phyloP scores from a whole-genome alignment of 2,888 invertebrate genomes.

The Salticus scenicus region DNA sequence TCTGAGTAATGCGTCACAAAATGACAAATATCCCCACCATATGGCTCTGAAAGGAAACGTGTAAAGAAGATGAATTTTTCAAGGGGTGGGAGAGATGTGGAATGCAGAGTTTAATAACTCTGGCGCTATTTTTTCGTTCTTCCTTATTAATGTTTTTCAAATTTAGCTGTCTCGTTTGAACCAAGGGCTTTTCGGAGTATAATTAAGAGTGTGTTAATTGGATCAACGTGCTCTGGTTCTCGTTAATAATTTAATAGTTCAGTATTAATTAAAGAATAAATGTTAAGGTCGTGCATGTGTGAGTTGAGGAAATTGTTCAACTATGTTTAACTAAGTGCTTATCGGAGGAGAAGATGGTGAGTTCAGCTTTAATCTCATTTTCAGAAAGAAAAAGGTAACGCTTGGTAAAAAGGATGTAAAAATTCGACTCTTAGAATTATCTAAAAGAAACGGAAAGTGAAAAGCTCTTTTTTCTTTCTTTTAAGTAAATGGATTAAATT shows the following conservation, averaged over 20 bases:
- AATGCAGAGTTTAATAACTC: constrained; percentile 29
- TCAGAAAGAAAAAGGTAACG: too few species aligned
- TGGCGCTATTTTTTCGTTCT: constrained; percentile 34
- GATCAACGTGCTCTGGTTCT: constrained; percentile 24
- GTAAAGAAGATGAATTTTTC: constrained; percentile 54
- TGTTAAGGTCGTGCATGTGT: neutral
- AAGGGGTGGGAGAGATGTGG: neutral
- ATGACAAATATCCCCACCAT: constrained; percentile 53
- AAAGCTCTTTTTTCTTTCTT: too few species aligned
- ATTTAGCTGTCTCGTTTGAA: constrained; percentile 19
- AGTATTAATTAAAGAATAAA: constrained; percentile 45
- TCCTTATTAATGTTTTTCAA: constrained; percentile 43
- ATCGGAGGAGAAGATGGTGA: constrained; percentile 10
- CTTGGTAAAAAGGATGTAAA: too few species aligned
- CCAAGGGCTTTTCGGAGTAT: constrained; percentile 1
- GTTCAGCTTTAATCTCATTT: constrained; percentile 36
- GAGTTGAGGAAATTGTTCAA: constrained; percentile 2
- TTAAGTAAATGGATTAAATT: too few species aligned
- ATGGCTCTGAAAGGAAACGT: constrained; percentile 42
- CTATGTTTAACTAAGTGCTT: constrained; percentile 52
- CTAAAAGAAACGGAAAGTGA: too few species aligned
- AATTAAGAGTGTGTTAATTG: constrained; percentile 49
- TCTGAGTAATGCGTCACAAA: constrained; percentile 40
- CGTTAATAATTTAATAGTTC: constrained; percentile 52
- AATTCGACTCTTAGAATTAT: too few species aligned